Base-by-base conservation (phyloP, 2,113 vertebrate species). In the Okapia johnstoni region DNA sequence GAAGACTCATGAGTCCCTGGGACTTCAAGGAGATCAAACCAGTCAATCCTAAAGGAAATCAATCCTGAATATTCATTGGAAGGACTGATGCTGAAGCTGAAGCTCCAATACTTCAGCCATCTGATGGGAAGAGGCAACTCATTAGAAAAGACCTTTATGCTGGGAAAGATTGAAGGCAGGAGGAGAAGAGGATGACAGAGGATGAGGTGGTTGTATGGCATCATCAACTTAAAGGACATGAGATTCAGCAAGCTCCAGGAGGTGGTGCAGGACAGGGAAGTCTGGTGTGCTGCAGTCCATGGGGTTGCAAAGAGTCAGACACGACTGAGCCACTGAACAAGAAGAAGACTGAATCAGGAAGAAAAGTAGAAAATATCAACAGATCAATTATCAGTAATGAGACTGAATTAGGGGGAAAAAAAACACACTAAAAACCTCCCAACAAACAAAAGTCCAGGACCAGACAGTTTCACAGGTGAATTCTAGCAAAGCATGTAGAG, bases 321-420 rank as follows among this genome's bases (percentile, higher is more conserved):
- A 73, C 1, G 2, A 73, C 66, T 25, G 19, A 73, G n/a, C 36
- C 19, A 73, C 36, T 73, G 66, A 73, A 40, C 66, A 70, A 70
- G 2, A 70, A 70, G 33, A 66, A 73, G 40, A 43, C 73, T 77
- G 73, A 77, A 16, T 16, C 43, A 77, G 43, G 25, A 77, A 77
- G 23, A 77, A 77, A 77, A 76, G 70, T 28, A 28, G 73, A 77
- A 77, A 28, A 77, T 77, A 28, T 77, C 40, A 77, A 77, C 25
- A 46, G 43, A 77, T 46, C 3, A 77, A 26, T 28, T 46, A 77
- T 28, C 73, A 46, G 73, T 46, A 46, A 77, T 77, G 25, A 77
- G 73, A 77, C 6, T 77, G 25, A 77, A 46, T 28, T 77, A 1
- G 73, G 2, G 21, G 23, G 23, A 0, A 0, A 7, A 6, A 1